These are phyloP conservation scores for Butorides virescens DNA, from an alignment of 2,113 vertebrate genomes.

Conservation along the genomic window DNA sequence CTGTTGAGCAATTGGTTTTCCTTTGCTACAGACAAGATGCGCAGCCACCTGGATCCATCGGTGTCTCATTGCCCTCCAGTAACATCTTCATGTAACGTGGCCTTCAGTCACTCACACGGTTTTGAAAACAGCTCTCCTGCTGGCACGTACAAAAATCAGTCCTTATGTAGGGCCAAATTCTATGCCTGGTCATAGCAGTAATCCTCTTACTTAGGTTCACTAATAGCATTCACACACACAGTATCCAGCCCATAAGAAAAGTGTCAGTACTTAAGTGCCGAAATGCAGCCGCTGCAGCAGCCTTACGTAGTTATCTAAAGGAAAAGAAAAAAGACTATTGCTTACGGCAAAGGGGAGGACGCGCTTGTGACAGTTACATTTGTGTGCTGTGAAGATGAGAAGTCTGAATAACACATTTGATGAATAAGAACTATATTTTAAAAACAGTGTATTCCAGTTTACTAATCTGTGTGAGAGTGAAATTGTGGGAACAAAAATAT, in stretches of 20 bases:
- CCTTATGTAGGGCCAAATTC: not conserved
- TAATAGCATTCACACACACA: not conserved
- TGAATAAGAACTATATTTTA: slow-evolving; percentile 36
- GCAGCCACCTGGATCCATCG: not conserved
- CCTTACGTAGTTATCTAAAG: not conserved
- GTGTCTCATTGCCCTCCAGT: not conserved
- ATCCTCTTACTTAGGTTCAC: not conserved
- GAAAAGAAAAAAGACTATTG: not conserved
- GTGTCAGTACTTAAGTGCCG: not conserved
- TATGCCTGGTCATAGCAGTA: not conserved
- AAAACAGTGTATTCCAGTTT: not conserved
- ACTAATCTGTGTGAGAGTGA: slow-evolving; percentile 38
- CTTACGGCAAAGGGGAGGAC: not conserved
- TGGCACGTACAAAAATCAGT: not conserved
- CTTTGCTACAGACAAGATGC: not conserved
- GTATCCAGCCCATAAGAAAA: not conserved
- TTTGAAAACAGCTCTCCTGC: not conserved
- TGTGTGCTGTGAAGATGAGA: not conserved
- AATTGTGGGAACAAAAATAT: slow-evolving; percentile 61
- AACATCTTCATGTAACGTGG: not conserved
- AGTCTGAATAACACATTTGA: not conserved
- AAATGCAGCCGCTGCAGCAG: not conserved
- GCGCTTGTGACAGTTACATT: not conserved
- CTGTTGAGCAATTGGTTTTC: not conserved
- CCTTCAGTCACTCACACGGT: not conserved